A percentile compares a stretch with the other conserved stretches of the same genome.
Conservation (phyloP, 2,113 vertebrate genomes). For the Megaceryle maxima region DNA sequence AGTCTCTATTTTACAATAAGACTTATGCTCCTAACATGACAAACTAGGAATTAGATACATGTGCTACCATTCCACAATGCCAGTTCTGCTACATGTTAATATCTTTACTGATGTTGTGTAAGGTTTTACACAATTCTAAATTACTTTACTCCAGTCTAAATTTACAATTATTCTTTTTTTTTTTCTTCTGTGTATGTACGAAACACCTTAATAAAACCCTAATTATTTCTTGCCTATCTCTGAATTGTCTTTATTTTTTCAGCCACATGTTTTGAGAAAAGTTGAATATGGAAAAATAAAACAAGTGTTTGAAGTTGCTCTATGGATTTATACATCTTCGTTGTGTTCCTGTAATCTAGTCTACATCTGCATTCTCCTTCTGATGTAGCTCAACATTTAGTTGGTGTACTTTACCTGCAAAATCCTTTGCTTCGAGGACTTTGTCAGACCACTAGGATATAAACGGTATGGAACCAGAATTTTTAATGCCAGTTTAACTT, state of each 20-base stretch:
- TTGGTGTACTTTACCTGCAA: background rate
- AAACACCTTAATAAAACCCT: background rate
- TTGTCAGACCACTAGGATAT: background rate
- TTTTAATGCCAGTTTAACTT: background rate
- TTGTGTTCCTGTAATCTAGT: background rate
- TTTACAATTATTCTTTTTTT: background rate
- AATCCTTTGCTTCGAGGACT: background rate
- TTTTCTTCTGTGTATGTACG: background rate
- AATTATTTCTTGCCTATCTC: background rate
- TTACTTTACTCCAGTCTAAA: background rate
- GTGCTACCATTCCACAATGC: background rate
- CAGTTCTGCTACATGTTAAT: background rate
- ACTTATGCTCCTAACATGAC: background rate
- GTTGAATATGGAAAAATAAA: background rate
- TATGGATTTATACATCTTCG: background rate
- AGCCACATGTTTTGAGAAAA: background rate
- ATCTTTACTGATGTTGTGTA: background rate
- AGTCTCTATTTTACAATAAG: background rate
- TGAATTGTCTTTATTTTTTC: background rate
- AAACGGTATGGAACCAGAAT: background rate
- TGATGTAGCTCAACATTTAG: background rate
- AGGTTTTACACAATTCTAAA: background rate
- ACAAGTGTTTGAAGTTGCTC: background rate
- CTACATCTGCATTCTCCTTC: background rate
- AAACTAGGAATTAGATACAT: background rate